Evolutionary conservation across 2,888 invertebrate species (phyloP), one percentile per base, ranked within the genome.

Genomic region (Kuschelorhynchus macadamiae): DNA sequence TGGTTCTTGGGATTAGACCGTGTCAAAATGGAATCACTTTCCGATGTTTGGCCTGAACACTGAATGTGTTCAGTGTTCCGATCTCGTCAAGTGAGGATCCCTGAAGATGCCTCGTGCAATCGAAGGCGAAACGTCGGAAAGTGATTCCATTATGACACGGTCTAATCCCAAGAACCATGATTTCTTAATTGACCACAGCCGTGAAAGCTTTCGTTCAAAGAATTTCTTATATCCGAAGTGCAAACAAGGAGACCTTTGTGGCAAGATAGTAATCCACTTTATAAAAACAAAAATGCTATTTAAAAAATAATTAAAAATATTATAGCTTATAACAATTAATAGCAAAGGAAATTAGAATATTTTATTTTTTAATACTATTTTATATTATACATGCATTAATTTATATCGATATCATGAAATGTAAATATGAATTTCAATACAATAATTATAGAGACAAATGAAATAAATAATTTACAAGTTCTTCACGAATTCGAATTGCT

Each of bases 261-360:
- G 68, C 16, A 53, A n/a, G 53, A 53, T 39, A 16, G 7, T 12
- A 4, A 30, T 16, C 7, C 7, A 32, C 9, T 32, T 62, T 56
- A 50, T 47, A 66, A 61, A 49, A 67, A 62, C 47, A 53, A 21
- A 32, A 14, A 14, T 25, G n/a, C 73, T 75, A 82, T 75, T n/a
- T 46, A 62, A 25, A 25, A 25, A 25, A 25, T 5, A 25, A 25
- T 25, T 25, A 25, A 5, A 25, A 25, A 25, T 25, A 25, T 25
- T 25, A 25, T 25, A 25, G 25, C 25, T 25, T 25, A 25, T 25
- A 25, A 25, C 25, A 25, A 25, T 25, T 25, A 3, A 25, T 25
- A 25, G 25, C 25, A 25, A 16, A 41, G 41, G 12, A 36, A 36
- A 36, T 1, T 49, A 11, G 60, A 41, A 21, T 36, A 50, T 36